Base-by-base conservation (phyloP, 2,888 invertebrate species). In the Quadroppia sp. region DNA sequence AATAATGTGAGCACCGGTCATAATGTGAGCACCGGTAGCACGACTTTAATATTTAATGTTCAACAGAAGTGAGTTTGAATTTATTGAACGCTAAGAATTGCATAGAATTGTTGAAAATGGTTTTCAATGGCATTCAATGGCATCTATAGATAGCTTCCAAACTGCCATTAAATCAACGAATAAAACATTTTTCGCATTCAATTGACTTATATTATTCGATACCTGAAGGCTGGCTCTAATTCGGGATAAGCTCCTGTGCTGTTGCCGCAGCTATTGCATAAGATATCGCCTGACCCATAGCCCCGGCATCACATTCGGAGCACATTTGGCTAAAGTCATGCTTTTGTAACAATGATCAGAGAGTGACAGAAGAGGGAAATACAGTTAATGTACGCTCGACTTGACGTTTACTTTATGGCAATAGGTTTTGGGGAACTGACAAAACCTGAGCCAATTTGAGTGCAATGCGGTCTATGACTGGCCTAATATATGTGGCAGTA, bases 391-490 rank as follows among this genome's bases (percentile, higher is more conserved):
- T 64, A 64, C 64, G 64, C 64, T 64, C 36, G 64, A 64, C 36
- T 64, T 64, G 64, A 36, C 64, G 64, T 64, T 64, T 64, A 64
- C 40, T 64, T 64, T 64, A 64, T 64, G 32, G 25, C 36, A 64
- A 36, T 64, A 64, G 64, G 64, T 64, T 20, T 40, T 2, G 64
- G 64, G 64, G 64, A 64, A 64, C 32, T 64, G 36, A 64, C 64
- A 32, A 64, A 64, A 64, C 64, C 64, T 64, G 64, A 36, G 64
- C 36, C 36, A 36, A 64, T 36, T 64, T n/a, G 9, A 36, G 36
- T 36, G 30, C 64, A 2, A n/a, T 11, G 30, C 36, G n/a, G 32
- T 6, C 64, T 20, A 64, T 36, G 9, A 9, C 25, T 36, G 15
- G 36, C 9, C 36, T 64, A 64, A 64, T 64, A 36, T 64, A 36